Percentiles rank a stretch among this genome's conserved stretches.
Conservation (phyloP, 2,888 invertebrate genomes). For the Idaea straminata region DNA sequence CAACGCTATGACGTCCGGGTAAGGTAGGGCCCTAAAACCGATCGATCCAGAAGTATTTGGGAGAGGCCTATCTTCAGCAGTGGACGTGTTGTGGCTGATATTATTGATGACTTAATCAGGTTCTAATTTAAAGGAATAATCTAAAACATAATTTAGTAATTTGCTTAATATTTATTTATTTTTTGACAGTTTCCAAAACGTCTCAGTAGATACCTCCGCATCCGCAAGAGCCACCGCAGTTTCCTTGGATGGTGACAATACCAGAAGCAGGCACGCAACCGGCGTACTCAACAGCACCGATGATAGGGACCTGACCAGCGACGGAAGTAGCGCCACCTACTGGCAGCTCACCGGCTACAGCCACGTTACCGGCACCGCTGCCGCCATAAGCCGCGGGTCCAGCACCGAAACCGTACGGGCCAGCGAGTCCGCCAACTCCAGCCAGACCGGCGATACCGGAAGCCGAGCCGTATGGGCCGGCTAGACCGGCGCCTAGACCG, state of each 20-base stretch:
- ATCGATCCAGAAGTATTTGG: too few relatives aligned
- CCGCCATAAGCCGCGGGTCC: constrained; percentile 28
- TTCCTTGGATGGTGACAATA: constrained; percentile 25
- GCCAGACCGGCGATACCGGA: constrained; percentile 5
- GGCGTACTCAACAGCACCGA: constrained; percentile 42
- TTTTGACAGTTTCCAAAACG: too few relatives aligned
- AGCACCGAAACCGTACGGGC: constrained; percentile 12
- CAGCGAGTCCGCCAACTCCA: constrained; percentile 8
- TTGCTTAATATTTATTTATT: too few relatives aligned
- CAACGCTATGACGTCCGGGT: too few relatives aligned
- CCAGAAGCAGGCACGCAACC: constrained; percentile 39
- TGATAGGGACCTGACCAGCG: constrained; percentile 42
- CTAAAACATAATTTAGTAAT: too few relatives aligned
- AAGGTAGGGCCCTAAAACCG: too few relatives aligned
- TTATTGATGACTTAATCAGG: too few relatives aligned
- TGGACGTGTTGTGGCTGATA: too few relatives aligned
- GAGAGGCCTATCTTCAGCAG: too few relatives aligned
- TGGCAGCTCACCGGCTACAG: constrained; percentile 39
- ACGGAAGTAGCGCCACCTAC: constrained; percentile 40
- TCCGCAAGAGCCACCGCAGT: constrained; percentile 21
- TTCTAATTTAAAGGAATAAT: too few relatives aligned
- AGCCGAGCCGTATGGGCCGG: neutral
- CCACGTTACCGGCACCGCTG: constrained; percentile 38
- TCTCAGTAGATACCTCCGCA: constrained; percentile 24
- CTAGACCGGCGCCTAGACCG: neutral